phyloP scores from a whole-genome alignment of 2,888 invertebrate genomes.

The Choristoneura rosaceana region DNA sequence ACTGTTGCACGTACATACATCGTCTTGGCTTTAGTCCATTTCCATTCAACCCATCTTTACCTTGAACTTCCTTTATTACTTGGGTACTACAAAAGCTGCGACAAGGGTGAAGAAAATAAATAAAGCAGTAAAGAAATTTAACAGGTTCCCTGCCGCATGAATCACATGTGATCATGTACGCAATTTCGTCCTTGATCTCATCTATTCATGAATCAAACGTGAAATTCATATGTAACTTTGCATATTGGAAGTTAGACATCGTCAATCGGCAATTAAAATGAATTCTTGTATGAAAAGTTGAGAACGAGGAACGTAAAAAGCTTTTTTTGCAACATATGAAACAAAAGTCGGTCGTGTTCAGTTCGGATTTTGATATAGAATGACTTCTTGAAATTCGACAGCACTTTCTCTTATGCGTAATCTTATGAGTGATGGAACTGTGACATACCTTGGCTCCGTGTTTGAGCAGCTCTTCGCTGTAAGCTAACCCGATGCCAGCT shows the following conservation, averaged over 20 bases:
- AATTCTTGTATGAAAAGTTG: too few species aligned
- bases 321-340: not conserved
- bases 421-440: not conserved
- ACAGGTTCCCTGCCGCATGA: too few species aligned
- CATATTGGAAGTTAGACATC: too few species aligned
- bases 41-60: conserved; percentile 68
- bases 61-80: conserved; percentile 61
- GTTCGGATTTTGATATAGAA: not conserved
- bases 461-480: conserved; percentile 89
- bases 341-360: not conserved
- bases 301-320: not conserved
- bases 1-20: conserved; percentile 8
- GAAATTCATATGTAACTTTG: too few species aligned
- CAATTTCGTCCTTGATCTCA: too few species aligned
- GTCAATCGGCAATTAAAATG: too few species aligned
- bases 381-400: not conserved
- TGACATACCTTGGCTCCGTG: conserved; percentile 89
- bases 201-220: too few species aligned
- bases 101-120: not conserved
- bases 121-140: too few species aligned
- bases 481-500: conserved; percentile 90
- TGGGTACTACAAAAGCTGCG: not conserved
- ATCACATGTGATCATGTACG: too few species aligned
- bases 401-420: not conserved
- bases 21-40: conserved; percentile 56